These are phyloP conservation scores for Aurelia sp. DNA, from an alignment of 30 jellyfish, hydroid and myxozoan genomes.

Conservation along the genomic window DNA sequence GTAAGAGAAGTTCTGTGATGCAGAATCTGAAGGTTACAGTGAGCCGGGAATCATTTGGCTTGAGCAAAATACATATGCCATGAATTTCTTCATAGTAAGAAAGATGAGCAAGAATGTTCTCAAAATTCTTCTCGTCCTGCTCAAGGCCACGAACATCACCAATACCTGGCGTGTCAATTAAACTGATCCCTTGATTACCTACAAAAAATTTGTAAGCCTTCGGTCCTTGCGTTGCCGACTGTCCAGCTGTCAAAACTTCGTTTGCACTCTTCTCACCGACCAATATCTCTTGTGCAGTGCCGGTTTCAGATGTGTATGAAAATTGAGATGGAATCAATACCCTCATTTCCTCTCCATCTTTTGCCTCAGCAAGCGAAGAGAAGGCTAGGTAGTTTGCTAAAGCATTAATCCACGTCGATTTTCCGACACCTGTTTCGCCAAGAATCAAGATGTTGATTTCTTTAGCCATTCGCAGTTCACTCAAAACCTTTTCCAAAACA, in stretches of 20 bases:
- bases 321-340: conserved; percentile 69
- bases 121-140: conserved; percentile 74
- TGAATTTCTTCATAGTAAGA: conserved; percentile 74
- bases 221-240: conserved; percentile 81
- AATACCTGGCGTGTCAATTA: conserved; percentile 78
- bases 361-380: conserved; percentile 39
- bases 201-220: conserved; percentile 61
- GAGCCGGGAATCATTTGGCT: conserved; percentile 70
- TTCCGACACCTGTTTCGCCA: conserved; percentile 80
- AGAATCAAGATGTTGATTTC: conserved; percentile 52
- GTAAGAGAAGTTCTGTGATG: conserved; percentile 71
- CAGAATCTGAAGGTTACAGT: conserved; percentile 65
- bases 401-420: conserved; percentile 78
- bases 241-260: conserved; percentile 64
- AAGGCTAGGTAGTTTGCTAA: conserved; percentile 55
- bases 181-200: conserved; percentile 43
- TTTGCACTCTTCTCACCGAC: conserved; percentile 42
- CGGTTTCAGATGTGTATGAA: conserved; percentile 70
- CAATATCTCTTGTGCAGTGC: conserved; percentile 15
- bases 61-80: conserved; percentile 71
- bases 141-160: conserved; percentile 85
- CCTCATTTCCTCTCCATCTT: conserved; percentile 21
- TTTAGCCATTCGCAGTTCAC: conserved; percentile 18
- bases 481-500: conserved; percentile 9
- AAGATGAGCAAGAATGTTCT: conserved; percentile 68